Base-by-base conservation (phyloP, 2,888 invertebrate genomes). In the Nomada lathburiana region DNA sequence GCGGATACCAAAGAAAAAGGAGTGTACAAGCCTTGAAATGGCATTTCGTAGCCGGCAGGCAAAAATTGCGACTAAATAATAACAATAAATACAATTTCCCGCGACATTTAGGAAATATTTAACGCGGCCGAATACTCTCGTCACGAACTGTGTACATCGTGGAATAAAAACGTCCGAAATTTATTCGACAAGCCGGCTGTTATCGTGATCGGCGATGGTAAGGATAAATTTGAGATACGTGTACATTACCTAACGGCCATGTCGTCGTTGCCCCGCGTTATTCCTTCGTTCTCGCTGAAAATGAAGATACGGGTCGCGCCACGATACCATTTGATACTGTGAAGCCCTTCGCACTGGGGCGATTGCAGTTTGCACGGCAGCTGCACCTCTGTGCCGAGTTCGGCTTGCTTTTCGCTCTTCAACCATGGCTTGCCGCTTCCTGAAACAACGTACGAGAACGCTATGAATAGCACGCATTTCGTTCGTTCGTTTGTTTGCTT, bases 281-380 rank as follows among this genome's bases (percentile, higher is more conserved):
- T 95, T 44, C 95, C 95, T 2, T 95, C 95, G 10, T 95, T 95
- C 84, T 96, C 96, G 82, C 97, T 97, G 94, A 96, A 97, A 88
- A 97, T 97, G 94, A 97, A 97, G 76, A 97, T 96, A 76, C 97
- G 94, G 64, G 95, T 95, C 79, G 96, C 96, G 2, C 96, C 96
- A 87, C 96, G 96, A 94, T 97, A 97, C 97, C 97, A 97, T 93
- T 97, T 97, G 93, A 97, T 96, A 94, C 96, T 97, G 94, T 97
- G 97, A 92, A 97, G 95, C 85, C 96, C 96, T 0, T 97, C 97
- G 91, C 97, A 97, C 44, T 96, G 95, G n/a, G 95, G 94, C 59
- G 95, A 95, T 90, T 97, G 96, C 85, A 97, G 96, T 23, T 96
- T 95, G 92, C 97, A 97, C 2, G 96, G 96, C 57, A 97, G 95